Conservation (phyloP, 1,140 invertebrate species). For the Delia radicum region DNA sequence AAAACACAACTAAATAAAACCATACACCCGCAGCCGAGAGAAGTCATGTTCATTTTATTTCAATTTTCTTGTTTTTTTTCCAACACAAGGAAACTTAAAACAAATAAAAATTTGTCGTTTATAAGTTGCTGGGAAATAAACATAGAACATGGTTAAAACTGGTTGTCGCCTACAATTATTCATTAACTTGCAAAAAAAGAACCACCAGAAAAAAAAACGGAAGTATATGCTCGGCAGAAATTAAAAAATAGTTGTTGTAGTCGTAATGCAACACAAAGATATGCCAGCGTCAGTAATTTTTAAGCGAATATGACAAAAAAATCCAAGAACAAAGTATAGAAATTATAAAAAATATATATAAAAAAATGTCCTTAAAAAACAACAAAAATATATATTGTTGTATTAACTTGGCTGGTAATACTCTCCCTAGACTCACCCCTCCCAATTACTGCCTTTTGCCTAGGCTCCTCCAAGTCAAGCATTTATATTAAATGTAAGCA, state of each 20-base stretch:
- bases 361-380: too few relatives aligned
- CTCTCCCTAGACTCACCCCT: background rate
- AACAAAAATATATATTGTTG: background rate
- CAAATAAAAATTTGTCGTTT: constrained; percentile 22
- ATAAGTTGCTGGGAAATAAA: background rate
- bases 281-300: constrained; percentile 10
- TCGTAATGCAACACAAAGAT: background rate
- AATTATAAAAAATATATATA: constrained; percentile 8
- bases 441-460: background rate
- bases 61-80: background rate
- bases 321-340: constrained; percentile 8
- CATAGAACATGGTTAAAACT: background rate
- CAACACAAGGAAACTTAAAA: constrained; percentile 13
- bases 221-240: background rate
- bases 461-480: background rate
- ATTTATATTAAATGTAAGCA: background rate
- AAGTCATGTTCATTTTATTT: constrained; percentile 13
- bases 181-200: background rate
- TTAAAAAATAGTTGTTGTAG: background rate
- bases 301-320: background rate
- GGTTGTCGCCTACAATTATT: constrained; percentile 19
- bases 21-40: constrained; percentile 8
- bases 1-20: background rate
- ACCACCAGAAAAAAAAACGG: background rate
- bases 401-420: constrained; percentile 10